A percentile compares a stretch with the other conserved stretches of the same genome.
Conservation (phyloP, 2,797 vertebrate genomes). For the Lepus oiostolus region DNA sequence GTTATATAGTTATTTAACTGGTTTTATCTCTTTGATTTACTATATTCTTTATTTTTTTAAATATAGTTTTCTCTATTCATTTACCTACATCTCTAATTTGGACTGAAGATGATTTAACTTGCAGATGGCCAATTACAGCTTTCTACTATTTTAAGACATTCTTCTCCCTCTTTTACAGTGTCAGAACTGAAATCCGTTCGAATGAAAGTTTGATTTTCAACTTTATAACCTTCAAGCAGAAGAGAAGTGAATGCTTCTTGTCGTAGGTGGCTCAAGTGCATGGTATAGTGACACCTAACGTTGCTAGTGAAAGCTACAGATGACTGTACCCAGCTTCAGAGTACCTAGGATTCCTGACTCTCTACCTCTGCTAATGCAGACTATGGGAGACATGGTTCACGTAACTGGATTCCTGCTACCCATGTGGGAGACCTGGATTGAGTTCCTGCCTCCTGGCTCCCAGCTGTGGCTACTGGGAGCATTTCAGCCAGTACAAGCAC, state of each 20-base stretch:
- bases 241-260: background rate
- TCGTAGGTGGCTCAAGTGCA: background rate
- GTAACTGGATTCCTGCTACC: too few relatives aligned
- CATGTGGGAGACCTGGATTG: too few relatives aligned
- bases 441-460: too few relatives aligned
- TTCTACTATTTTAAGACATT: background rate
- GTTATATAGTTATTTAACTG: background rate
- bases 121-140: background rate
- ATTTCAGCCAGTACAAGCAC: too few relatives aligned
- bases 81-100: background rate
- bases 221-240: background rate
- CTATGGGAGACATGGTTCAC: too few relatives aligned
- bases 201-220: constrained; percentile 27
- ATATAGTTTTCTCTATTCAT: background rate
- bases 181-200: constrained; percentile 30
- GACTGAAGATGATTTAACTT: background rate
- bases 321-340: too few relatives aligned
- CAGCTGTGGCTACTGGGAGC: too few relatives aligned
- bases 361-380: too few relatives aligned
- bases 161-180: background rate
- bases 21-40: background rate
- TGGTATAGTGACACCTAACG: background rate
- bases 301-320: background rate
- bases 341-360: too few relatives aligned
- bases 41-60: background rate